Evolutionary conservation across 2,113 vertebrate genomes (phyloP).

Genomic region (Pogona vitticeps): DNA sequence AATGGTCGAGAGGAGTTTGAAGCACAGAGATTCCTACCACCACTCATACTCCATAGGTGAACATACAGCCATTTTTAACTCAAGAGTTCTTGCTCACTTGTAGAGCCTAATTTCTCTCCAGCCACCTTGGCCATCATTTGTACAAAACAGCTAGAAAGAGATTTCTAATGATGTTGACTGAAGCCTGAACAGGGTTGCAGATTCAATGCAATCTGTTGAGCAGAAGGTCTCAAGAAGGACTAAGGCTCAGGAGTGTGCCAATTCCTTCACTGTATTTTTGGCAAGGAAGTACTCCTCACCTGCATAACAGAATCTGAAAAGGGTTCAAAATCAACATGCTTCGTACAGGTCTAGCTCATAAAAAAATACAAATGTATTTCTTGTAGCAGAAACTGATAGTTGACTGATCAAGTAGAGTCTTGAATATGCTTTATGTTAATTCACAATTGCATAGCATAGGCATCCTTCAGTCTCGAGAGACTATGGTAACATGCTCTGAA

Average conservation of each 20-base stretch:
- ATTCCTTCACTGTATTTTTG: neutral
- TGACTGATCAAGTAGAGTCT: neutral
- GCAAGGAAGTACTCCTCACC: neutral
- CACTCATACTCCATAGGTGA: neutral
- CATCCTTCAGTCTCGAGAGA: too few relatives aligned
- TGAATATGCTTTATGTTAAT: slow-evolving; percentile 8
- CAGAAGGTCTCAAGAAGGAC: neutral
- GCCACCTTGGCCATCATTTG: too few relatives aligned
- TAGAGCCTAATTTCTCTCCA: too few relatives aligned
- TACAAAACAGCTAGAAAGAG: too few relatives aligned
- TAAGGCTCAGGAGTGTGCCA: neutral
- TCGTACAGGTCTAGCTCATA: slow-evolving; percentile 37
- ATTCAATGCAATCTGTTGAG: neutral
- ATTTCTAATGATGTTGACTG: too few relatives aligned
- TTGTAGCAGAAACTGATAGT: slow-evolving; percentile 6
- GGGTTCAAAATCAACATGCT: slow-evolving; percentile 3
- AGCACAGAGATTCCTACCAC: neutral
- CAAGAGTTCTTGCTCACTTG: too few relatives aligned
- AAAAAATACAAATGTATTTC: slow-evolving; percentile 34
- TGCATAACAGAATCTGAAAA: neutral
- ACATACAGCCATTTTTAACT: too few relatives aligned
- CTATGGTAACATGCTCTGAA: too few relatives aligned
- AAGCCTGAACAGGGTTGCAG: neutral
- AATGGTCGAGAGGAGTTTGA: too few relatives aligned
- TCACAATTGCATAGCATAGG: neutral